phyloP scores from a whole-genome alignment of 2,888 invertebrate genomes.

The Parnassius mnemosyne region DNA sequence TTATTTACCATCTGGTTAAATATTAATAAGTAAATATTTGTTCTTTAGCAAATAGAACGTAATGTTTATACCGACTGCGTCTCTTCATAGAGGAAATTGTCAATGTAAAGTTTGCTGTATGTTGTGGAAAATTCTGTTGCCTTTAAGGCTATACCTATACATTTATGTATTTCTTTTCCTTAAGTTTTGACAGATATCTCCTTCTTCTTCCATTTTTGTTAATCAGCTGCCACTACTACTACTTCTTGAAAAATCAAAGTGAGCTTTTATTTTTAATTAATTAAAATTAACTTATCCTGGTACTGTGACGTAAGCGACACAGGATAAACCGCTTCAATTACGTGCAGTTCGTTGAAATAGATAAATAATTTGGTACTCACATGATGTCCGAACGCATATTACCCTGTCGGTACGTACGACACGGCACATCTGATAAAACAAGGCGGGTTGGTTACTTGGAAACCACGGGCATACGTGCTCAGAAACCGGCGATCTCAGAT shows the following conservation, averaged over 20 bases:
- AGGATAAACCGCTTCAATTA: no score
- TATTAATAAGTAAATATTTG: no score
- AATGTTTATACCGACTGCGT: background rate
- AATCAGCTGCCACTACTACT: no score
- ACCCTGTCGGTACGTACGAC: background rate
- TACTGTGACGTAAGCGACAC: no score
- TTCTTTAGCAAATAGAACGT: no score
- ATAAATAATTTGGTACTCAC: slow-evolving; percentile 8
- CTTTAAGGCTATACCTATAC: background rate
- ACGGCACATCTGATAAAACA: slow-evolving; percentile 12
- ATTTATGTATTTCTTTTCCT: background rate
- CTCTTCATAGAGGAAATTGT: slow-evolving; percentile 8
- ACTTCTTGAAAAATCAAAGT: no score
- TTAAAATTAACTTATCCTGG: no score
- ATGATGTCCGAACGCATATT: slow-evolving; percentile 11
- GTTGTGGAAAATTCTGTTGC: slow-evolving; percentile 6
- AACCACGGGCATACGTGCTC: slow-evolving; percentile 3
- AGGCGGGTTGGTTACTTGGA: background rate
- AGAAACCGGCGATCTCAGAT: slow-evolving; percentile 5
- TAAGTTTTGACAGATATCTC: no score
- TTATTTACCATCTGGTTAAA: no score
- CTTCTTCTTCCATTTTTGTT: no score
- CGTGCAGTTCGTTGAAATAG: background rate
- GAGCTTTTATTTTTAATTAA: no score
- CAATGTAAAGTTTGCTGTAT: background rate